phyloP scores from a whole-genome alignment of 2,113 vertebrate species.

The Alces alces region DNA sequence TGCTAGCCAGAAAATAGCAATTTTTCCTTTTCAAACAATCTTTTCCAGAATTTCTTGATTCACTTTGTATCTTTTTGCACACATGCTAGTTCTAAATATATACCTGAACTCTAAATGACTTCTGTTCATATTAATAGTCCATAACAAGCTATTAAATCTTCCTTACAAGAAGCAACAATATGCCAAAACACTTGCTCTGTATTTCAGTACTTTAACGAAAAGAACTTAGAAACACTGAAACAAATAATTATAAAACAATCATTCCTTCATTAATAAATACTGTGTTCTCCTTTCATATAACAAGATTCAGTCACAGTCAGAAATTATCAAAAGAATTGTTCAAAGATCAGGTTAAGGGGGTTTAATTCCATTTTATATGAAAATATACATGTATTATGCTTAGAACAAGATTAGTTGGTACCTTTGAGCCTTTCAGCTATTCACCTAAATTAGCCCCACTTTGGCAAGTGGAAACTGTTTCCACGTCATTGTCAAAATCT shows the following conservation, averaged over 20 bases:
- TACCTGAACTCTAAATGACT: slow-evolving; percentile 83
- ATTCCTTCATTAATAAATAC: slow-evolving; percentile 5
- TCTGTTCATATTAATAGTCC: slow-evolving; percentile 82
- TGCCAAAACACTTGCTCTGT: slow-evolving; percentile 74
- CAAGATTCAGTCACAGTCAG: background rate
- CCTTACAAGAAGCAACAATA: slow-evolving; percentile 77
- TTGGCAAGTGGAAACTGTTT: background rate
- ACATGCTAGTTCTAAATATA: slow-evolving; percentile 84
- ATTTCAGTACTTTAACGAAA: slow-evolving; percentile 68
- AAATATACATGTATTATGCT: background rate
- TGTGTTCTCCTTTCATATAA: background rate
- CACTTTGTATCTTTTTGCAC: slow-evolving; percentile 76
- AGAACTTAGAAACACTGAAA: background rate
- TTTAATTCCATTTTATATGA: background rate
- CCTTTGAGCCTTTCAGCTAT: background rate
- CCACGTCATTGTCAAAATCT: background rate
- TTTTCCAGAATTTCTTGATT: slow-evolving; percentile 81
- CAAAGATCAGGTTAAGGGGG: background rate
- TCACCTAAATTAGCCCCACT: background rate
- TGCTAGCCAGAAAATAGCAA: slow-evolving; percentile 28
- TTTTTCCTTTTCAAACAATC: slow-evolving; percentile 66
- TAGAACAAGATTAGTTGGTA: background rate
- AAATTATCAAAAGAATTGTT: background rate
- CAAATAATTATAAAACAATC: slow-evolving; percentile 18
- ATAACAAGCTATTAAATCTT: slow-evolving; percentile 84